phyloP scores from a whole-genome alignment of 1,140 invertebrate species.

The Ganaspis sp. region DNA sequence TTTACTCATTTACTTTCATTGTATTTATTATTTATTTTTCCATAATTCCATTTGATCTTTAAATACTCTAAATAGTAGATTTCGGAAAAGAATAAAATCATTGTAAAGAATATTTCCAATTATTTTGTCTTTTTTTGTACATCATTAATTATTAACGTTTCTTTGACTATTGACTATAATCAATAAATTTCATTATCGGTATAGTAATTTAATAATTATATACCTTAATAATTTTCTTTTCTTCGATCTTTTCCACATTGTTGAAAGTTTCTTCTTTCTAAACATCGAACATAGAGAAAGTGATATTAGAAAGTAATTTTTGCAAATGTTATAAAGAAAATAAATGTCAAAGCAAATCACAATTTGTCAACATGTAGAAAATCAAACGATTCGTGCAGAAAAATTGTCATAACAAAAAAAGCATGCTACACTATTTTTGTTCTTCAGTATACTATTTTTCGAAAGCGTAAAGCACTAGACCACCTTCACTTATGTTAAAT shows the following conservation, averaged over 20 bases:
- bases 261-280: slow-evolving; percentile 75
- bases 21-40: no score
- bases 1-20: no score
- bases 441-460: slow-evolving; percentile 29
- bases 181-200: no score
- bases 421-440: slow-evolving; percentile 11
- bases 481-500: slow-evolving; percentile 56
- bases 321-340: neutral
- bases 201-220: slow-evolving; percentile 38
- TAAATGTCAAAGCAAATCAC: neutral
- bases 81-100: no score
- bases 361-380: slow-evolving; percentile 31
- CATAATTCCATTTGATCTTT: no score
- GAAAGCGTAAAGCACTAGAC: slow-evolving; percentile 45
- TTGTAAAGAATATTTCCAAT: no score
- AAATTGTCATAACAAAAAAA: neutral
- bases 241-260: slow-evolving; percentile 73
- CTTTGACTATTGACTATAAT: no score
- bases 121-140: no score
- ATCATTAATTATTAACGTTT: no score
- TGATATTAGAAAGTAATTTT: slow-evolving; percentile 13
- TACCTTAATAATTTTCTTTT: slow-evolving; percentile 68
- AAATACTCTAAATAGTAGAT: no score
- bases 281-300: slow-evolving; percentile 47
- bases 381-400: neutral